Conservation (phyloP, 2,888 invertebrate genomes). For the Fragum whitleyi region DNA sequence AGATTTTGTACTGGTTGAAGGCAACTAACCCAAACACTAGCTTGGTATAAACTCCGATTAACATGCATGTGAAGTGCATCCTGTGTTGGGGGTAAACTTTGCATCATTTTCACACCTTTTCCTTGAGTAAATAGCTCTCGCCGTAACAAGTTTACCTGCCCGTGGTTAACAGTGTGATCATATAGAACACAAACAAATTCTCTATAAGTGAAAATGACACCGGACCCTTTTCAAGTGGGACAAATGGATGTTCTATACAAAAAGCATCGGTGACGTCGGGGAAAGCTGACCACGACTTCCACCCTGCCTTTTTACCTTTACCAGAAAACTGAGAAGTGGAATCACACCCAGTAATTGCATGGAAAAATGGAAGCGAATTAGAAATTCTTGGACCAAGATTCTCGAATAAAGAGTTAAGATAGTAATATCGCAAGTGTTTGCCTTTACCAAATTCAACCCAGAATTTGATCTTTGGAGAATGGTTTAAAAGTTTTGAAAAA, state of each 20-base stretch:
- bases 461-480: slow-evolving; percentile 19
- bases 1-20: neutral
- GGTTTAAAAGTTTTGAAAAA: slow-evolving; percentile 2
- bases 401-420: slow-evolving; percentile 17
- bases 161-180: neutral
- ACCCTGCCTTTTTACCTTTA: slow-evolving; percentile 64
- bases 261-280: neutral
- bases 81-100: too few relatives aligned
- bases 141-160: neutral
- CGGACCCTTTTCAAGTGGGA: too few relatives aligned
- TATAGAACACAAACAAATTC: neutral
- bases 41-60: slow-evolving; percentile 33
- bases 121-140: neutral
- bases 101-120: too few relatives aligned
- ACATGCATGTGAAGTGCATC: slow-evolving; percentile 52
- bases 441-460: slow-evolving; percentile 64
- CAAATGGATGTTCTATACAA: neutral
- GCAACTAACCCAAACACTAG: neutral
- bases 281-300: slow-evolving; percentile 9
- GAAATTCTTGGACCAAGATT: slow-evolving; percentile 40
- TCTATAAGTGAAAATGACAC: too few relatives aligned
- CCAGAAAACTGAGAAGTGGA: slow-evolving; percentile 60
- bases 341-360: slow-evolving; percentile 70
- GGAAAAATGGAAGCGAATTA: slow-evolving; percentile 50
- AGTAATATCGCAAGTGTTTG: slow-evolving; percentile 52